Conservation (phyloP, 2,888 invertebrate species). For the Hydriomena furcata region DNA sequence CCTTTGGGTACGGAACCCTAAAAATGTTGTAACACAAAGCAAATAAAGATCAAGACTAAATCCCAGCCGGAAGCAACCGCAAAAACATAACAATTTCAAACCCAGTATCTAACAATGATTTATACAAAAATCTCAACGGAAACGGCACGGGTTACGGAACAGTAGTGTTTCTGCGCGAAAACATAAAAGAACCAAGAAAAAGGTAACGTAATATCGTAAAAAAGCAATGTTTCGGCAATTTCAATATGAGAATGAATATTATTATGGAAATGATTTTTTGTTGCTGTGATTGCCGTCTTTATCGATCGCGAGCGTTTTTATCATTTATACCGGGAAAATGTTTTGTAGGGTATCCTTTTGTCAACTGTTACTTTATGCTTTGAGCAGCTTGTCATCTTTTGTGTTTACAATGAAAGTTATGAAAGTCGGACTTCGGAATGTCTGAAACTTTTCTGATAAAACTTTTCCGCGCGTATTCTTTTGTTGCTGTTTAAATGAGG, state of each 20-base stretch:
- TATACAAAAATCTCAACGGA: conserved; percentile 21
- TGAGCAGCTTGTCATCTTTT: too few species aligned
- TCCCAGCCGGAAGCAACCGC: too few species aligned
- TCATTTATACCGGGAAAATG: conserved; percentile 11
- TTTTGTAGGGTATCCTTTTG: neutral
- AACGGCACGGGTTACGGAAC: conserved; percentile 13
- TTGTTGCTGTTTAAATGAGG: too few species aligned
- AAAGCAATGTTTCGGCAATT: conserved; percentile 32
- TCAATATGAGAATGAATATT: conserved; percentile 32
- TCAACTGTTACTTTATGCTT: too few species aligned
- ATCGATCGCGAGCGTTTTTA: conserved; percentile 11
- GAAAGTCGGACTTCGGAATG: too few species aligned
- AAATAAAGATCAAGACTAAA: too few species aligned
- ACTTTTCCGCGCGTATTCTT: too few species aligned
- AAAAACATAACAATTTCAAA: too few species aligned
- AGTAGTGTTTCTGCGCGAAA: conserved; percentile 24
- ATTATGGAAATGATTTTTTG: conserved; percentile 27
- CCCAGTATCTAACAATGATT: conserved; percentile 7
- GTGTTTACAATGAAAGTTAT: too few species aligned
- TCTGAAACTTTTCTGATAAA: too few species aligned
- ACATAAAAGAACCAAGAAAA: conserved; percentile 14
- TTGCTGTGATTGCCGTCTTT: conserved; percentile 18
- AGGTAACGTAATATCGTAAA: conserved; percentile 21
- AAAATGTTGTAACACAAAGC: too few species aligned
- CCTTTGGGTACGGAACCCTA: too few species aligned